Conservation (phyloP, 2,797 vertebrate genomes). For the Leucoraja ocellata region DNA sequence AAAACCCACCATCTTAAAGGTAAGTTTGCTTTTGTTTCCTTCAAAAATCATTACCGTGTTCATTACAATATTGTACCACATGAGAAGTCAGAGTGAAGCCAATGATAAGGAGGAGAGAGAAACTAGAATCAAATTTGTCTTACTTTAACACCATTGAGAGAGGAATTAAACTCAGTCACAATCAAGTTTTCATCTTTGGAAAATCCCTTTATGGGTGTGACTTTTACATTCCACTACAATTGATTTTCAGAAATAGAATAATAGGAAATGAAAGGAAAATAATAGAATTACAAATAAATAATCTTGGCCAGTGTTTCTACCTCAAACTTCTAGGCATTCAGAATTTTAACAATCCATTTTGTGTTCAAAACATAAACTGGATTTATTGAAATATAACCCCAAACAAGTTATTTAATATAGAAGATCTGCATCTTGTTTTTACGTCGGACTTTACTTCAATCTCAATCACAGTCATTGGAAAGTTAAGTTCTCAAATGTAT, state of each 20-base stretch:
- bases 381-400: neutral
- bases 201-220: neutral
- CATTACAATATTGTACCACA: neutral
- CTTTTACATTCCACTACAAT: neutral
- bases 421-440: neutral
- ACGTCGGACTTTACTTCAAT: neutral
- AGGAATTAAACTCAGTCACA: neutral
- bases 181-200: neutral
- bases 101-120: neutral
- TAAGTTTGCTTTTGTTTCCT: neutral
- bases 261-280: neutral
- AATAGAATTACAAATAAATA: neutral
- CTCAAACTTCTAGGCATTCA: neutral
- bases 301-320: neutral
- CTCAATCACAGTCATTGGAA: neutral
- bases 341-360: neutral
- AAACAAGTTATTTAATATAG: neutral
- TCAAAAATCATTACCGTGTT: neutral
- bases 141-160: neutral
- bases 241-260: neutral
- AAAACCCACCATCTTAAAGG: neutral
- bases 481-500: neutral
- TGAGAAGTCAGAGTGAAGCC: conserved; percentile 1
- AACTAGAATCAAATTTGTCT: neutral
- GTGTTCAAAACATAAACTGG: neutral